phyloP scores from a whole-genome alignment of 1,140 invertebrate genomes.

The Saccostrea cuccullata region DNA sequence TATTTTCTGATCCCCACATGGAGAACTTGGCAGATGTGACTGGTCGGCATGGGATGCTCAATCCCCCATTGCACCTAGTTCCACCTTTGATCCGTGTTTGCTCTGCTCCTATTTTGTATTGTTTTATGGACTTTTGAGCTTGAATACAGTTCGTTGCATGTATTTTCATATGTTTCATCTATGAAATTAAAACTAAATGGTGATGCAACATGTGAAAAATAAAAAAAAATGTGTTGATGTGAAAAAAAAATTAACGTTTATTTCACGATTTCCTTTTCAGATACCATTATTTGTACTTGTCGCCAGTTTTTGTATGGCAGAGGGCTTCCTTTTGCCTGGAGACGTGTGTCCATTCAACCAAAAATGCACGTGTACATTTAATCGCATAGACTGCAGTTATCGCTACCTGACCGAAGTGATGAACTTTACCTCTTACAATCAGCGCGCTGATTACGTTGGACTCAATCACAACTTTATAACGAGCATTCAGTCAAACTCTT shows the following conservation, averaged over 20 bases:
- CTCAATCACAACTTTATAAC: conserved; percentile 8
- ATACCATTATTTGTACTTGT: background rate
- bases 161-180: too few species aligned
- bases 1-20: too few species aligned
- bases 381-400: conserved; percentile 5
- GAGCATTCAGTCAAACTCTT: conserved; percentile 1
- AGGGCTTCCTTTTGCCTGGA: background rate
- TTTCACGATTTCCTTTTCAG: background rate
- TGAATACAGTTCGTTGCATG: too few species aligned
- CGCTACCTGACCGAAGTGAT: background rate
- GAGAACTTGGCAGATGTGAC: too few species aligned
- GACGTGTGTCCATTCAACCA: background rate
- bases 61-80: too few species aligned
- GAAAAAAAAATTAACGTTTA: background rate
- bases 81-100: too few species aligned
- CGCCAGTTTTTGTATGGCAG: background rate
- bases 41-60: too few species aligned
- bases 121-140: too few species aligned
- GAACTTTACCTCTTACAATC: background rate
- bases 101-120: too few species aligned
- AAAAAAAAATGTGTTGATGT: too few species aligned
- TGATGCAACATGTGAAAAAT: background rate
- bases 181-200: background rate
- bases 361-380: conserved; percentile 3
- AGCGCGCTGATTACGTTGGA: background rate